Evolutionary conservation across 2,888 invertebrate genomes (phyloP).

Genomic region (Sminthurides aquaticus): DNA sequence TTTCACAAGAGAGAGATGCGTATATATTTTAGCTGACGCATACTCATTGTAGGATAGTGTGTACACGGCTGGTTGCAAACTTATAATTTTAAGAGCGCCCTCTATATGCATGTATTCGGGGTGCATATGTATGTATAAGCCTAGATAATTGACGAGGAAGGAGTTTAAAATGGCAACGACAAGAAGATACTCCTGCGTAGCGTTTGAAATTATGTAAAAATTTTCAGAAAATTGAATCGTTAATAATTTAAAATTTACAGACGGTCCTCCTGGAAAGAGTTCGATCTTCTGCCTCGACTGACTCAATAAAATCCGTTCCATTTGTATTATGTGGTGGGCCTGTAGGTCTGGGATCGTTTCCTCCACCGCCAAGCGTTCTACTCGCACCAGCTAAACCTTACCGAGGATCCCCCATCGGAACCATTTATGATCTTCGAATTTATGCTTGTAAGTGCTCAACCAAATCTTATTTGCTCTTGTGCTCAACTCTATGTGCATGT

Average conservation of each 20-base stretch:
- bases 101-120: too few species aligned
- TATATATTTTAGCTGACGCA: too few species aligned
- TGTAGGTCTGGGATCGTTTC: slow-evolving; percentile 56
- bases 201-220: neutral
- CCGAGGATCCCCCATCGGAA: slow-evolving; percentile 82
- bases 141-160: too few species aligned
- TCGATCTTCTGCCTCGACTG: slow-evolving; percentile 33
- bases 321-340: slow-evolving; percentile 42
- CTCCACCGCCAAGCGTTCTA: slow-evolving; percentile 85
- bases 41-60: too few species aligned
- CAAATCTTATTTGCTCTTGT: neutral
- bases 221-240: neutral
- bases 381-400: slow-evolving; percentile 85
- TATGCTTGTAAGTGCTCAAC: slow-evolving; percentile 67
- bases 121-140: too few species aligned
- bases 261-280: slow-evolving; percentile 39
- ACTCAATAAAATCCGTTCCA: slow-evolving; percentile 40
- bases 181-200: too few species aligned
- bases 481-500: neutral
- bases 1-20: too few species aligned
- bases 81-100: too few species aligned
- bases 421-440: slow-evolving; percentile 79
- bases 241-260: slow-evolving; percentile 20
- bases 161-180: too few species aligned
- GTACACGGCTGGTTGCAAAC: neutral